Percentiles rank a stretch among this genome's conserved stretches.
Evolutionary conservation across 1,140 invertebrate genomes (phyloP).

Genomic region (Drosophila lacertosa): DNA sequence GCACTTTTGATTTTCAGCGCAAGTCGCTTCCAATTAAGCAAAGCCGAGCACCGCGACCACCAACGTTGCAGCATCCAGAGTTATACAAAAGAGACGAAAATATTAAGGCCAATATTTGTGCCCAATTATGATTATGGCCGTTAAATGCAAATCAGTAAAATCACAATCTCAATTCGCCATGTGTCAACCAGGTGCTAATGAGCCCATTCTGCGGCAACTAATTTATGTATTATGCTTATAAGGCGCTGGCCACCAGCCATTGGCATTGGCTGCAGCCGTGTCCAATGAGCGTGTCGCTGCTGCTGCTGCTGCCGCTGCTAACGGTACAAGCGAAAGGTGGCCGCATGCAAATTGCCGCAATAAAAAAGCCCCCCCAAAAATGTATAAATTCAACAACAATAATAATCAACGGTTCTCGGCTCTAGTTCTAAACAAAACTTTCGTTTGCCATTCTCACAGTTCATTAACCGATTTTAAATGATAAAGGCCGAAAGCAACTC

Average conservation of each 20-base stretch:
- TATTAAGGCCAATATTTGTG: slow-evolving; percentile 46
- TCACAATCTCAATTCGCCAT: slow-evolving; percentile 31
- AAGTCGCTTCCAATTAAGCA: slow-evolving; percentile 52
- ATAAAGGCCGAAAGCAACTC: slow-evolving; percentile 26
- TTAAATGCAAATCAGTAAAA: slow-evolving; percentile 67
- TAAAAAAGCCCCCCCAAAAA: slow-evolving; percentile 24
- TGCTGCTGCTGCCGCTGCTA: too few relatives aligned
- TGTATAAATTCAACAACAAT: background rate
- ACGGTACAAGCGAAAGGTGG: slow-evolving; percentile 78
- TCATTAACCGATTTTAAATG: slow-evolving; percentile 75
- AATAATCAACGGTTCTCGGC: slow-evolving; percentile 33
- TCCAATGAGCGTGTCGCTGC: slow-evolving; percentile 51
- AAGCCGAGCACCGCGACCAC: slow-evolving; percentile 27
- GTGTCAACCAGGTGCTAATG: slow-evolving; percentile 64
- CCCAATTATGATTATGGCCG: slow-evolving; percentile 62
- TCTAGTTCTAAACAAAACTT: slow-evolving; percentile 38
- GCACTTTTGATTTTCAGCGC: slow-evolving; percentile 76
- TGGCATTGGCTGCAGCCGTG: slow-evolving; percentile 22
- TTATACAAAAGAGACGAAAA: background rate
- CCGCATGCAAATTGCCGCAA: slow-evolving; percentile 69
- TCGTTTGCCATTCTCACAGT: slow-evolving; percentile 59
- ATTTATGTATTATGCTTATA: slow-evolving; percentile 54
- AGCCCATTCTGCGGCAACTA: slow-evolving; percentile 59
- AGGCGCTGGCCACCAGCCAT: background rate
- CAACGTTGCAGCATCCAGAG: slow-evolving; percentile 32